Base-by-base conservation (phyloP, 2,888 invertebrate genomes). In the Trissolcus japonicus region DNA sequence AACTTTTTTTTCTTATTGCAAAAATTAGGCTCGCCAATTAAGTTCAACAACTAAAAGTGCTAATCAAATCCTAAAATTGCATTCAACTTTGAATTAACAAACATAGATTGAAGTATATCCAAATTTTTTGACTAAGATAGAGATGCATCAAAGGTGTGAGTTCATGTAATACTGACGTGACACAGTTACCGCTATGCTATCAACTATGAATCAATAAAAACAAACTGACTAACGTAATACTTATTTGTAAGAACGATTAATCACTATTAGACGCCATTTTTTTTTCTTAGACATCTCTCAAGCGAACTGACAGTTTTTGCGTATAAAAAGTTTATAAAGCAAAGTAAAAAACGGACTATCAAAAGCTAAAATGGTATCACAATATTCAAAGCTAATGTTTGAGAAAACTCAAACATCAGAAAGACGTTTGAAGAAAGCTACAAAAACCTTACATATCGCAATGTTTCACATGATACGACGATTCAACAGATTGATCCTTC, bases 141-240 rank as follows among this genome's bases (percentile, higher is more conserved):
- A 40, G 68, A 68, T 68, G 68, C 68, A 68, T 68, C 68, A 61
- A 61, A 68, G 14, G n/a, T 54, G 21, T 50, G 19, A 19, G 35
- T 48, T 17, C 17, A 11, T 51, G 35, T 61, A 56, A 65, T 65
- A 56, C 55, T 55, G 55, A 65, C 41, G n/a, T 63, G 46, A 54
- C 17, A 17, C 54, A 21, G 16, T 55, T 25, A 55, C 13, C 21
- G n/a, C 16, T 55, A 63, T 13, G 35, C 16, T 60, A 17, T 16
- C 17, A 35, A 16, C 19, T 17, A 17, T 41, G 16, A 61, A 41
- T 41, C 19, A 6, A 62, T 41, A 25, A 40, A 46, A 54, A 55
- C 17, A 41, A 54, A 60, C 21, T 25, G 29, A 29, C 46, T 11
- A 60, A 17, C 17, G 55, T 50, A 35, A 61, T 51, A 51, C 19